Conservation (phyloP, 2,888 invertebrate genomes). For the Drosophila macrospina region DNA sequence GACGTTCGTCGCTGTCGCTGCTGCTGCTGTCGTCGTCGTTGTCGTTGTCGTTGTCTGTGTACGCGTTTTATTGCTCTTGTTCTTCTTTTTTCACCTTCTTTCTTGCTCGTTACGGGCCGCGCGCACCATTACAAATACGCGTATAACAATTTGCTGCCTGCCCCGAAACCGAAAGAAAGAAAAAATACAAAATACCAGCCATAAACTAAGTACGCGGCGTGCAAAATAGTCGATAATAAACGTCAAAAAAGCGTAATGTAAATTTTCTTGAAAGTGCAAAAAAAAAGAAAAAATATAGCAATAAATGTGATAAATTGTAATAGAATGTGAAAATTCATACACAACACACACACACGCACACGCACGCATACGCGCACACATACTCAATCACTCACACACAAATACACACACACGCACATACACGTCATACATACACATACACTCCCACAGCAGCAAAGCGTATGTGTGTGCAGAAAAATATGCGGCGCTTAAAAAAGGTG, state of each 20-base stretch:
- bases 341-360: conserved; percentile 37
- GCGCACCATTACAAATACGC: conserved; percentile 77
- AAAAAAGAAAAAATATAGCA: conserved; percentile 40
- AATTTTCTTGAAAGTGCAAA: conserved; percentile 46
- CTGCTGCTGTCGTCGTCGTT: conserved; percentile 42
- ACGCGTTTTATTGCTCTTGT: conserved; percentile 63
- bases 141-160: conserved; percentile 72
- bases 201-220: conserved; percentile 68
- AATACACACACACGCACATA: conserved; percentile 36
- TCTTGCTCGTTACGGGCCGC: conserved; percentile 70
- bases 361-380: conserved; percentile 11
- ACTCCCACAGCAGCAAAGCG: conserved; percentile 55
- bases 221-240: conserved; percentile 62
- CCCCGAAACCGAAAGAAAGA: conserved; percentile 50
- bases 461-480: conserved; percentile 81
- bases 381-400: conserved; percentile 35
- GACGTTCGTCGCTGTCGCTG: conserved; percentile 50
- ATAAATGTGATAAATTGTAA: conserved; percentile 77
- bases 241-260: conserved; percentile 30
- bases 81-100: conserved; percentile 77
- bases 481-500: conserved; percentile 84
- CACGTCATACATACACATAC: conserved; percentile 15
- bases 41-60: conserved; percentile 53
- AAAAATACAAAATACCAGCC: conserved; percentile 57
- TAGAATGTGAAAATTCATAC: conserved; percentile 73